Conservation (phyloP, 1,140 invertebrate genomes). For the Myzus persicae region DNA sequence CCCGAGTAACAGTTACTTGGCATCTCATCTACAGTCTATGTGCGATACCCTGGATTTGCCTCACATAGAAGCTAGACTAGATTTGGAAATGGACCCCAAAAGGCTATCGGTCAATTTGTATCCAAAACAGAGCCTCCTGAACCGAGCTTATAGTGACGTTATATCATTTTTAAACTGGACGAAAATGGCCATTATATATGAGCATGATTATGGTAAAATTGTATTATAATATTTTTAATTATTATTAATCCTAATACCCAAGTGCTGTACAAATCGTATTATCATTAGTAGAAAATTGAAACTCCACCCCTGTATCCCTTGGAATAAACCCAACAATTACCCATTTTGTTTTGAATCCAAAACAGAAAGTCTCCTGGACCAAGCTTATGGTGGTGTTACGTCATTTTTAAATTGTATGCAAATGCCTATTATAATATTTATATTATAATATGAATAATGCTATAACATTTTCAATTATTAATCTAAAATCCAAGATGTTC, state of each 20-base stretch:
- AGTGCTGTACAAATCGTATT: no score
- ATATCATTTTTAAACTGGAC: conserved; percentile 78
- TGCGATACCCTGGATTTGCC: conserved; percentile 77
- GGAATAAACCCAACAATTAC: background rate
- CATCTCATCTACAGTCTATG: conserved; percentile 75
- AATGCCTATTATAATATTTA: no score
- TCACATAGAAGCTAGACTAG: conserved; percentile 73
- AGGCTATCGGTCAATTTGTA: conserved; percentile 76
- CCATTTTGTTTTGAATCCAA: no score
- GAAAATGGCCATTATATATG: conserved; percentile 76
- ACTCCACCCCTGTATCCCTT: background rate
- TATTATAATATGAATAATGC: no score
- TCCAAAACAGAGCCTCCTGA: conserved; percentile 73
- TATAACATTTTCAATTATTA: background rate
- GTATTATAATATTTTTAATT: background rate
- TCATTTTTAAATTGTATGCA: no score
- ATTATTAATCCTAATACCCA: no score
- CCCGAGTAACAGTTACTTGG: conserved; percentile 71
- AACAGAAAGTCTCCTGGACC: no score
- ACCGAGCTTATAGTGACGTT: conserved; percentile 73
- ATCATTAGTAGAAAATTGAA: background rate
- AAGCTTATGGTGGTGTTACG: no score
- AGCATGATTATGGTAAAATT: conserved; percentile 74
- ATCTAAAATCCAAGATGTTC: no score
- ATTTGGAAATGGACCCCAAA: conserved; percentile 67